These are phyloP conservation scores for Gasterosteus aculeatus DNA, from an alignment of 2,113 vertebrate species.

Conservation along the genomic window DNA sequence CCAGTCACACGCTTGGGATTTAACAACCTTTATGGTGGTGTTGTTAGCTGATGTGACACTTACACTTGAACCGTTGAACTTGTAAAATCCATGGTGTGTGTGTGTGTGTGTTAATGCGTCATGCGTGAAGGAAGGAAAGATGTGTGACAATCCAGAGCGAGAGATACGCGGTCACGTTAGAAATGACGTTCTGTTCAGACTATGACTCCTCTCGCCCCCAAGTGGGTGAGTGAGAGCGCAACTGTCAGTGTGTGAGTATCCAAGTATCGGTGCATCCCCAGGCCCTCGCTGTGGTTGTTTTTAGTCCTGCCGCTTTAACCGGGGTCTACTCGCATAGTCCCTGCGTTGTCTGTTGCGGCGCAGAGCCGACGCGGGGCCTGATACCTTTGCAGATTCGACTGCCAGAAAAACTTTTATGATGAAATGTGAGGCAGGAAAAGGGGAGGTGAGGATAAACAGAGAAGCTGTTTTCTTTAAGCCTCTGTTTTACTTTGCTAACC, in stretches of 20 bases:
- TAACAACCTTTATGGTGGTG: conserved; percentile 33
- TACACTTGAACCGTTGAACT: conserved; percentile 22
- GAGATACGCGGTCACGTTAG: conserved; percentile 27
- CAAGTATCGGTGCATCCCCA: conserved; percentile 36
- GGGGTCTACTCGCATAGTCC: conserved; percentile 64
- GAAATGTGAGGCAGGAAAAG: conserved; percentile 76
- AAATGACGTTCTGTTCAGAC: conserved; percentile 37
- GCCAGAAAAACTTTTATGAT: conserved; percentile 81
- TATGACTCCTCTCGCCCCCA: conserved; percentile 13
- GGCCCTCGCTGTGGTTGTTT: conserved; percentile 63
- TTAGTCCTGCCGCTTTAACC: conserved; percentile 59
- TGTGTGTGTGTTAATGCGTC: conserved; percentile 9
- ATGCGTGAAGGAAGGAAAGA: conserved; percentile 19
- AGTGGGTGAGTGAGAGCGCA: conserved; percentile 37
- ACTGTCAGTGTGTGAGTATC: conserved; percentile 37
- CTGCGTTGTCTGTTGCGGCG: conserved; percentile 70
- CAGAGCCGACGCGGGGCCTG: conserved; percentile 50
- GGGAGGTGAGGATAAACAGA: conserved; percentile 76
- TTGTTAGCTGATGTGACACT: conserved; percentile 42
- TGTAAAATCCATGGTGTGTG: conserved; percentile 7
- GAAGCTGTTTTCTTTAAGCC: conserved; percentile 72
- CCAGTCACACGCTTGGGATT: conserved; percentile 35
- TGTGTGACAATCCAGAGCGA: not conserved
- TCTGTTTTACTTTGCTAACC: conserved; percentile 70
- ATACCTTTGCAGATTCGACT: conserved; percentile 65